phyloP scores from a whole-genome alignment of 2,797 vertebrate genomes.

The Adrianichthys oophorus region DNA sequence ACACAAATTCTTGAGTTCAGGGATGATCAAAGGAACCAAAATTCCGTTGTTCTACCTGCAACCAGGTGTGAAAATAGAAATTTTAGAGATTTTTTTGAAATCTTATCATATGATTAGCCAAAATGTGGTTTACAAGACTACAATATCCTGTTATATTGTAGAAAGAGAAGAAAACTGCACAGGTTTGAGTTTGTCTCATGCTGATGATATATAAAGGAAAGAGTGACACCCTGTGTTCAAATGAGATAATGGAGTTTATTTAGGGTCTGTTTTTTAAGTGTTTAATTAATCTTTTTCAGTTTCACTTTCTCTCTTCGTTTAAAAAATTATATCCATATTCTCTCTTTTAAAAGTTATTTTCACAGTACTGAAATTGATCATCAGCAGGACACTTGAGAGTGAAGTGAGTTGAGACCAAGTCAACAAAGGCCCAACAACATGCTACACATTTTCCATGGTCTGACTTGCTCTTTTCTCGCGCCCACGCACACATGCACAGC shows the following conservation, averaged over 20 bases:
- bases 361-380: slow-evolving; percentile 12
- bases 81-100: no score
- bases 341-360: slow-evolving; percentile 9
- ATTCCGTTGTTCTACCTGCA: no score
- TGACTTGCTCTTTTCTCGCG: slow-evolving; percentile 12
- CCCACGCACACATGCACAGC: slow-evolving; percentile 20
- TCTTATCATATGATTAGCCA: not conserved
- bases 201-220: slow-evolving; percentile 38
- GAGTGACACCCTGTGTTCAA: slow-evolving; percentile 72
- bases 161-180: not conserved
- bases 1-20: no score
- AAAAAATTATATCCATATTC: not conserved
- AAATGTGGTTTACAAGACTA: not conserved
- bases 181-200: no score
- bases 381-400: slow-evolving; percentile 54
- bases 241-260: slow-evolving; percentile 7
- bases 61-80: no score
- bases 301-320: not conserved
- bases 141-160: slow-evolving; percentile 15
- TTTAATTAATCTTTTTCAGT: no score
- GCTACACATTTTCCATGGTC: slow-evolving; percentile 53
- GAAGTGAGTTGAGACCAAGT: slow-evolving; percentile 43
- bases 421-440: slow-evolving; percentile 61
- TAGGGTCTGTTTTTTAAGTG: not conserved
- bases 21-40: no score